Base-by-base conservation (phyloP, 2,888 invertebrate genomes). In the Dichetophora obliterata region DNA sequence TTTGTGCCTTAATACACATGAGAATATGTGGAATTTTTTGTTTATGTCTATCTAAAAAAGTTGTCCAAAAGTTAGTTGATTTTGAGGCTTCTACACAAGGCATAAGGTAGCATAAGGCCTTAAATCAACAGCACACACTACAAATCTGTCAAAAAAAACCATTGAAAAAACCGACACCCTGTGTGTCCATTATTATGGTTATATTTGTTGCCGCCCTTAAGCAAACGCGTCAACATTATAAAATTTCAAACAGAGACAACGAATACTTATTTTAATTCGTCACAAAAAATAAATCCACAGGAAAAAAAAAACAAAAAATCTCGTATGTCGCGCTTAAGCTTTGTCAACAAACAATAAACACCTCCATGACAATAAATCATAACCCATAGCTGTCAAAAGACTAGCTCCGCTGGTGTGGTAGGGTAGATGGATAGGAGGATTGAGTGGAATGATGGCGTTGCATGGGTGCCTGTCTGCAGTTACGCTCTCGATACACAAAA, bases 291-390 rank as follows among this genome's bases (percentile, higher is more conserved):
- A 19, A 19, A 57, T 8, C 19, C 19, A 57, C 5, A 2, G 2
- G 22, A 59, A 27, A 59, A 59, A 8, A 34, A n/a, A 65, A 14
- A n/a, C 14, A 65, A 65, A 11, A 14, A 34, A 65, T 14, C 22
- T 22, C 27, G 34, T 31, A 27, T 27, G 43, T 50, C 54, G 24
- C 50, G 31, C 69, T 50, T 34, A 5, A 31, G 54, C 34, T 70
- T 61, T 75, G 37, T 66, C 54, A 66, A 59, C 65, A 68, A 31
- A 54, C 75, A 75, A 75, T 57, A 59, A 75, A 75, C 68, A 68
- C 75, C 75, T 68, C 68, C 66, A n/a, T 16, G 66, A 24, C 66
- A 68, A 75, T 75, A 66, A 75, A 75, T 75, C 75, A 68, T 74
- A 71, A 73, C 16, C 61, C 54, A 27, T 75, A 66, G 19, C 52